Evolutionary conservation across 2,888 invertebrate species (phyloP).

Genomic region (Cyaniris semiargus): DNA sequence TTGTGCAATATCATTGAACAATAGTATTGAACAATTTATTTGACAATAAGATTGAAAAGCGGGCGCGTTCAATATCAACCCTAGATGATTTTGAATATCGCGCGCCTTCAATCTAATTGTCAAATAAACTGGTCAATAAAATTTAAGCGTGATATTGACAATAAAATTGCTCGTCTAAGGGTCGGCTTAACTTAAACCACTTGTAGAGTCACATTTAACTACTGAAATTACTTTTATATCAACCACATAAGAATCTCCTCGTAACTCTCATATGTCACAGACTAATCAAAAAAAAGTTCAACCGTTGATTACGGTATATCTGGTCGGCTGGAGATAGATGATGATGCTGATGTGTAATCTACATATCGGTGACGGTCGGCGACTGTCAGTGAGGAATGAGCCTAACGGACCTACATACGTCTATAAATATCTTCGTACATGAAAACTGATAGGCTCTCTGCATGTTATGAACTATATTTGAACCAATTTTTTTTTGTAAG

Average conservation of each 20-base stretch:
- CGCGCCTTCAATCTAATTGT: too few relatives aligned
- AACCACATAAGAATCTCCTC: too few relatives aligned
- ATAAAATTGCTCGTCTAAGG: too few relatives aligned
- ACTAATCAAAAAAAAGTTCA: not conserved
- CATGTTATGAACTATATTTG: not conserved
- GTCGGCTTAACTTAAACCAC: too few relatives aligned
- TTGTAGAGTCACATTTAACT: not conserved
- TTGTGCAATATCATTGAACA: too few relatives aligned
- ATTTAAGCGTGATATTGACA: too few relatives aligned
- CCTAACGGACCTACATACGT: not conserved
- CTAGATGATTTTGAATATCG: too few relatives aligned
- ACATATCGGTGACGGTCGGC: slow-evolving; percentile 7
- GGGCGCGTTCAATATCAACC: too few relatives aligned
- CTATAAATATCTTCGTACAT: not conserved
- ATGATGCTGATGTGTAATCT: not conserved
- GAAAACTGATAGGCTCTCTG: not conserved
- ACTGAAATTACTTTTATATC: not conserved
- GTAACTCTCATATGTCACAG: too few relatives aligned
- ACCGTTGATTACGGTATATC: not conserved
- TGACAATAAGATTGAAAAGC: too few relatives aligned
- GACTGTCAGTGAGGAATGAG: slow-evolving; percentile 16
- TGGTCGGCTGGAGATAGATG: not conserved
- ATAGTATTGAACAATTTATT: too few relatives aligned
- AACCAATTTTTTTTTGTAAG: not conserved
- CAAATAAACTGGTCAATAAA: too few relatives aligned